Evolutionary conservation across 92 coral and sea anemone species (phyloP).

Genomic region (Micromussa lordhowensis): DNA sequence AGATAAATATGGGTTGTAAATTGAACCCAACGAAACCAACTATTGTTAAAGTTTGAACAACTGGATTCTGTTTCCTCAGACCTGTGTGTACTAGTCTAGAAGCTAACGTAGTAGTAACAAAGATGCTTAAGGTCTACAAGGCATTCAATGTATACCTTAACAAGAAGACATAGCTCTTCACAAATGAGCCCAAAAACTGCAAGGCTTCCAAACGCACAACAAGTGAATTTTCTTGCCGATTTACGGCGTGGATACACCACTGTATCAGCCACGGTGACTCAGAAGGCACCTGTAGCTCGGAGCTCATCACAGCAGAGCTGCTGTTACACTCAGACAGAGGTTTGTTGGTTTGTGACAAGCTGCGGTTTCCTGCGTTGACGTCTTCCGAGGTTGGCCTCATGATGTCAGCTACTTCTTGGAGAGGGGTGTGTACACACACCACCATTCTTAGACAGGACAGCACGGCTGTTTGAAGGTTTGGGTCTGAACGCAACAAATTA

Average conservation of each 20-base stretch:
- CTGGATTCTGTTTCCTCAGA: not conserved
- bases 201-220: conserved; percentile 85
- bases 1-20: too few species aligned
- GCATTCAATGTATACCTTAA: conserved; percentile 65
- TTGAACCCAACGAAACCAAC: too few species aligned
- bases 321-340: not conserved
- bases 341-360: not conserved
- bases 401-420: conserved; percentile 76
- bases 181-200: conserved; percentile 88
- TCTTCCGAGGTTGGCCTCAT: conserved; percentile 64
- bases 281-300: conserved; percentile 33
- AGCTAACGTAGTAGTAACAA: not conserved
- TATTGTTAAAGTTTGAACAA: not conserved
- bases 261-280: conserved; percentile 74
- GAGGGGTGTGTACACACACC: conserved; percentile 90
- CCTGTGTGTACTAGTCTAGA: not conserved
- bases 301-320: not conserved
- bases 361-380: not conserved
- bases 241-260: conserved; percentile 58
- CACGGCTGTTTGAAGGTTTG: conserved; percentile 72
- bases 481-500: conserved; percentile 53
- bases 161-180: conserved; percentile 80
- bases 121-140: not conserved
- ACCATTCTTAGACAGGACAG: conserved; percentile 91
- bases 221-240: conserved; percentile 57